These are phyloP conservation scores for Oryctolagus cuniculus DNA, from an alignment of 2,113 vertebrate species.

Conservation along the genomic window mOryCun1.1 NC_091434.1:157423001-157423500, in stretches of 20 bases:
- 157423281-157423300: not conserved
- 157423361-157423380: not conserved
- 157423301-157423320: not conserved
- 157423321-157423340: slow-evolving; percentile 31
- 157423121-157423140: not conserved
- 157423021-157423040: not conserved
- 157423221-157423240: slow-evolving; percentile 42
- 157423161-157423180: slow-evolving; percentile 19
- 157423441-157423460: not conserved
- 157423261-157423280: slow-evolving; percentile 51
- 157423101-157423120: slow-evolving; percentile 28
- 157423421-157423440: not conserved
- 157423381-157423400: slow-evolving; percentile 17
- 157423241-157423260: slow-evolving; percentile 53
- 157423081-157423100: slow-evolving; percentile 55
- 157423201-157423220: slow-evolving; percentile 65
- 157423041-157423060: slow-evolving; percentile 33
- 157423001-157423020: slow-evolving; percentile 31
- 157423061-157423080: slow-evolving; percentile 22
- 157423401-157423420: not conserved
- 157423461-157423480: not conserved
- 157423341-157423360: not conserved
- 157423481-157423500: not conserved
- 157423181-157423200: slow-evolving; percentile 62
- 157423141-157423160: slow-evolving; percentile 10